Percentiles rank a stretch among this genome's conserved stretches.
Conservation (phyloP, 2,113 vertebrate genomes). For the Xiphias gladius region DNA sequence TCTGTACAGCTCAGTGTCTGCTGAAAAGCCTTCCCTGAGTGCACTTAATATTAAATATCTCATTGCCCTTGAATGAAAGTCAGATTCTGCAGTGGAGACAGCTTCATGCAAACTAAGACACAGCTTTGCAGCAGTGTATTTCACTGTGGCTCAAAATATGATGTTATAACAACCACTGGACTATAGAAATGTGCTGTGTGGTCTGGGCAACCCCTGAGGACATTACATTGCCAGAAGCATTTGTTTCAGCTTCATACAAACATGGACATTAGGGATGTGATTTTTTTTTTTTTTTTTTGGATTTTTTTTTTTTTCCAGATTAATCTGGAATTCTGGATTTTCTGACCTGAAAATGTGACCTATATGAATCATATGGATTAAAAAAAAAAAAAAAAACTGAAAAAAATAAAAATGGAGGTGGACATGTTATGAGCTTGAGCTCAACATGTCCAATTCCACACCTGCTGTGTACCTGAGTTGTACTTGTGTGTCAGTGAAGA, state of each 20-base stretch:
- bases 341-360: no score
- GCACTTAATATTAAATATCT: conserved; percentile 37
- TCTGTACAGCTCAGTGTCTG: conserved; percentile 23
- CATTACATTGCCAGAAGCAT: conserved; percentile 45
- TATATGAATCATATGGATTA: no score
- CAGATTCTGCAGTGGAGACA: neutral
- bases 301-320: no score
- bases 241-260: conserved; percentile 52
- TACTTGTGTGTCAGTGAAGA: no score
- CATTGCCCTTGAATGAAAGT: conserved; percentile 58
- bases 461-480: no score
- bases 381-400: no score
- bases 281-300: no score
- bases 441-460: no score
- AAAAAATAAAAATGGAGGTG: no score
- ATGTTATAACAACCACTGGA: conserved; percentile 44
- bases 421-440: no score
- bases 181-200: conserved; percentile 40
- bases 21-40: conserved; percentile 31
- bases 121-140: conserved; percentile 22
- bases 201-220: conserved; percentile 40
- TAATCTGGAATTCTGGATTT: no score
- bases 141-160: conserved; percentile 32
- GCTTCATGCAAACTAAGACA: conserved; percentile 8
- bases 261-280: neutral